These are phyloP conservation scores for Metacarcinus magister DNA, from an alignment of 2,888 invertebrate species.

Conservation along the genomic window DNA sequence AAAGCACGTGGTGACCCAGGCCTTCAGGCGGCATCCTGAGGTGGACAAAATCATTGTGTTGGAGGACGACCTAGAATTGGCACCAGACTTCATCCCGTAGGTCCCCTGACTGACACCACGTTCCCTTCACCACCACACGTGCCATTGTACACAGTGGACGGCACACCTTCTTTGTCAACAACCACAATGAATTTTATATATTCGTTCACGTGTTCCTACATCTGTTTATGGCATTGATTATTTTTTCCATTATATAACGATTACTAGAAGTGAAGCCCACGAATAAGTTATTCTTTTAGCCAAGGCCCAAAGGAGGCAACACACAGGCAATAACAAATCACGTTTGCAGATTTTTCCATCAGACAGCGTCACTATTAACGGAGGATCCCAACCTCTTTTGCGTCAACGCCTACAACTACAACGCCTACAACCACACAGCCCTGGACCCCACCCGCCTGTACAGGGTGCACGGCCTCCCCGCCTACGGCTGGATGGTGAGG, in stretches of 20 bases:
- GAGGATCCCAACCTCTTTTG: conserved; percentile 67
- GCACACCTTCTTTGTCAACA: no score
- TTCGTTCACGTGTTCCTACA: no score
- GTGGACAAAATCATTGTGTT: conserved; percentile 74
- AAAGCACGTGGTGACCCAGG: conserved; percentile 54
- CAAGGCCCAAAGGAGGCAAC: no score
- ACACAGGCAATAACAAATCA: not conserved
- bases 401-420: conserved; percentile 82
- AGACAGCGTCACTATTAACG: conserved; percentile 73
- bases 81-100: conserved; percentile 80
- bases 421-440: conserved; percentile 78
- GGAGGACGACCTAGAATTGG: conserved; percentile 80
- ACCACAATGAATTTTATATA: no score
- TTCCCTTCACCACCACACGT: not conserved
- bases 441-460: conserved; percentile 73
- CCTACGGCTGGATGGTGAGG: conserved; percentile 81
- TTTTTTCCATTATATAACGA: no score
- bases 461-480: conserved; percentile 74
- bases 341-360: conserved; percentile 78
- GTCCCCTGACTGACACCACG: not conserved
- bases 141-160: no score
- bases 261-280: no score
- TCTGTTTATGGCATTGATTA: no score
- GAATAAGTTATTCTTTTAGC: not conserved
- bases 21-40: conserved; percentile 50